Conservation (phyloP, 2,113 vertebrate species). For the Rissa tridactyla region DNA sequence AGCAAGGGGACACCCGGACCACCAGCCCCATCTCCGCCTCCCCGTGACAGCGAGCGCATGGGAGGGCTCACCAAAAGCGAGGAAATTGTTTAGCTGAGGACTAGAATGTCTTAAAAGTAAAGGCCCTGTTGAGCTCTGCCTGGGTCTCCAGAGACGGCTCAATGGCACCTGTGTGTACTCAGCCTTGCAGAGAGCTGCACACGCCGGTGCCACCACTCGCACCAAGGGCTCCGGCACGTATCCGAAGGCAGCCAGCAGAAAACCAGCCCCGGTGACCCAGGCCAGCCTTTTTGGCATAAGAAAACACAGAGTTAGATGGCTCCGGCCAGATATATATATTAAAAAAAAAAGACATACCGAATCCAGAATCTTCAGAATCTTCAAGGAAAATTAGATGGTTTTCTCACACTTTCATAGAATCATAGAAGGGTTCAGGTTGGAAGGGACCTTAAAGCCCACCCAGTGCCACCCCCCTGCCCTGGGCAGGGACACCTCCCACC, state of each 20-base stretch:
- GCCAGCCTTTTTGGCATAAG: not conserved
- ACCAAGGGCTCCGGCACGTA: not conserved
- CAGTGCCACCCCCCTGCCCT: too few species aligned
- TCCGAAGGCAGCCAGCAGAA: not conserved
- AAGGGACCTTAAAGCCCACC: too few species aligned
- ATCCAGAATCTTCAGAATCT: not conserved
- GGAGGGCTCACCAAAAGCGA: not conserved
- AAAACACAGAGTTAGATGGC: not conserved
- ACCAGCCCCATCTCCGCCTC: not conserved
- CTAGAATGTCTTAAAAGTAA: not conserved
- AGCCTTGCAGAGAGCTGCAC: not conserved
- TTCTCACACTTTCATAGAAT: not conserved
- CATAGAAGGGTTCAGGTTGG: too few species aligned
- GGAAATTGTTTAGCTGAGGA: not conserved
- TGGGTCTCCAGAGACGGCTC: not conserved
- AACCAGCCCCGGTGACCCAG: not conserved
- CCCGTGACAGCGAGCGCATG: accelerated
- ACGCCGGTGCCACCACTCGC: not conserved
- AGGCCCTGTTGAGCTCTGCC: not conserved
- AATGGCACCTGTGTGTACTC: not conserved
- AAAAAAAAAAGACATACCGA: accelerated
- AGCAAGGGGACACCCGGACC: not conserved
- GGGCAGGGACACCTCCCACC: too few species aligned
- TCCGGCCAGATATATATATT: not conserved
- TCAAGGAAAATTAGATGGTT: not conserved